phyloP scores from a whole-genome alignment of 2,888 invertebrate species.

The Choristoneura rosaceana region DNA sequence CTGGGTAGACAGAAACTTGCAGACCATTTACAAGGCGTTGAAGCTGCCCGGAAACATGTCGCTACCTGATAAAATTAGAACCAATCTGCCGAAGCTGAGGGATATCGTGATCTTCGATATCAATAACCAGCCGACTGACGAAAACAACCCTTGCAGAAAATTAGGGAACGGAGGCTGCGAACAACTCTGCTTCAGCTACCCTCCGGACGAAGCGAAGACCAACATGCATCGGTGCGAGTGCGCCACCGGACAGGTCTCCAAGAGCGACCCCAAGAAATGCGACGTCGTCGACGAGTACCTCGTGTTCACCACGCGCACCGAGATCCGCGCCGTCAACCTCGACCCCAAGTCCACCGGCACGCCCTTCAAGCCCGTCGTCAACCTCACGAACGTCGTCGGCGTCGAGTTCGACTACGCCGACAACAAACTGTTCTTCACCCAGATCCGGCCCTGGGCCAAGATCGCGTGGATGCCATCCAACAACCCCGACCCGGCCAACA shows the following conservation, averaged over 20 bases:
- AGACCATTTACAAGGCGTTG: conserved; percentile 92
- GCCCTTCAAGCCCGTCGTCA: conserved; percentile 94
- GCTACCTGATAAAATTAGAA: conserved; percentile 90
- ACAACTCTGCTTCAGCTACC: conserved; percentile 97
- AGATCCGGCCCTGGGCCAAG: conserved; percentile 95
- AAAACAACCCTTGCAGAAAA: conserved; percentile 92
- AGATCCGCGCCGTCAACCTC: conserved; percentile 95
- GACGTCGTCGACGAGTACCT: conserved; percentile 94
- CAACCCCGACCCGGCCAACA: conserved; percentile 86
- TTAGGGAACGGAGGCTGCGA: conserved; percentile 94
- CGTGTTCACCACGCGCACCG: conserved; percentile 97
- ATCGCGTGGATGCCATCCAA: conserved; percentile 93
- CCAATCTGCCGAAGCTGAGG: conserved; percentile 93
- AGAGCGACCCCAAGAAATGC: conserved; percentile 89
- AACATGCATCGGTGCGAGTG: conserved; percentile 93
- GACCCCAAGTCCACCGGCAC: conserved; percentile 92
- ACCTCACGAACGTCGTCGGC: conserved; percentile 96
- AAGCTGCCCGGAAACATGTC: conserved; percentile 91
- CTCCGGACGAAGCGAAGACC: conserved; percentile 86
- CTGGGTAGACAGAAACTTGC: conserved; percentile 97
- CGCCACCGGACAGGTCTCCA: conserved; percentile 92
- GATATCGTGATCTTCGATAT: conserved; percentile 97
- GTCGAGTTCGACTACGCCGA: conserved; percentile 97
- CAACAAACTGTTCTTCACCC: conserved; percentile 95
- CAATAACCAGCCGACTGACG: conserved; percentile 94